Base-by-base conservation (phyloP, 2,113 vertebrate genomes). In the Xyliphius kryptos region DNA sequence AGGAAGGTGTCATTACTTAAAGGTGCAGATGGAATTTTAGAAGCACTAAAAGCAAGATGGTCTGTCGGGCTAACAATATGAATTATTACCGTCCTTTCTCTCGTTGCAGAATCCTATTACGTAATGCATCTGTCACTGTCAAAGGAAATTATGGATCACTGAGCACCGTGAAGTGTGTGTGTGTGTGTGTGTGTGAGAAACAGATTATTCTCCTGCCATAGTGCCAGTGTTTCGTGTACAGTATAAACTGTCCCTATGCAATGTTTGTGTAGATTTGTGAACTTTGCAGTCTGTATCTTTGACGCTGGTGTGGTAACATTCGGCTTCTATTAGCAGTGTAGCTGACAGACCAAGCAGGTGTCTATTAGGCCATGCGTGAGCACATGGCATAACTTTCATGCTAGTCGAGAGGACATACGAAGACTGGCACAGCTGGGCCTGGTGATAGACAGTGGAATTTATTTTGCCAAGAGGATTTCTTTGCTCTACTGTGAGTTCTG, bases 331-430 rank as follows among this genome's bases (percentile, higher is more conserved):
- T 62, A 70, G 75, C 57, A 67, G 68, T 56, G 48, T 59, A 74
- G 67, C 65, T 81, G 75, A 79, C 70, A 74, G 63, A 57, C 46
- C 76, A 78, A 79, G 79, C 75, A 78, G 80, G 70, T 80, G 74
- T 66, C 82, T 72, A 65, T 82, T 82, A 81, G 76, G 78, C 77
- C 77, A 75, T 74, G 78, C 68, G 78, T 84, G 81, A 82, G 81
- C 82, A 80, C 75, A 75, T 83, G 69, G 70, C 66, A 26, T 74
- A 68, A 70, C 76, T 76, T 63, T 64, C 74, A 60, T 73, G 56
- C 67, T 63, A 26, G 57, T 67, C 54, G 58, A 76, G 72, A 72
- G 67, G 69, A 58, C 38, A 20, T 54, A 70, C n/a, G n/a, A n/a
- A n/a, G n/a, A 68, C 69, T 80, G 79, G 76, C 79, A 72, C 57